Conservation (phyloP, 35 echinoderm and acorn worm species). For the Stichopus chloronotus region DNA sequence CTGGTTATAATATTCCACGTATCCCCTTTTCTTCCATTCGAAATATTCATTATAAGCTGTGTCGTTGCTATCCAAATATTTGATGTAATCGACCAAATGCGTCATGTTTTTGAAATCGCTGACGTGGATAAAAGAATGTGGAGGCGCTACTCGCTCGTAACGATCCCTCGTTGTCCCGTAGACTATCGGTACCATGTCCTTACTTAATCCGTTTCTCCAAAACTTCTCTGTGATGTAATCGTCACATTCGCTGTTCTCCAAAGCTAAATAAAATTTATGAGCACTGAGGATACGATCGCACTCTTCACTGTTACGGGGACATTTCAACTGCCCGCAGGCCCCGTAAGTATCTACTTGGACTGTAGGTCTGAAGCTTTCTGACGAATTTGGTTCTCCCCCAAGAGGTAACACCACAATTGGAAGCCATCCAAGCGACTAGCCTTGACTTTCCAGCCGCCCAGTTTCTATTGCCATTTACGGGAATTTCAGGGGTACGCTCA, state of each 20-base stretch:
- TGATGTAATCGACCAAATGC: constrained; percentile 47
- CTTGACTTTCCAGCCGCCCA: constrained; percentile 46
- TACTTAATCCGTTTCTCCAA: constrained; percentile 35
- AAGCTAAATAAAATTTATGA: constrained; percentile 39
- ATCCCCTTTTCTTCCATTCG: constrained; percentile 53
- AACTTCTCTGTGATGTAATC: constrained; percentile 82
- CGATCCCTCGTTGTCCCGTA: constrained; percentile 52
- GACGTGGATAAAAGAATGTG: constrained; percentile 73
- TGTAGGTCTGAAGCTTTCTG: constrained; percentile 14
- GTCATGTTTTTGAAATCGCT: constrained; percentile 60
- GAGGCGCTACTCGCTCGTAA: constrained; percentile 61
- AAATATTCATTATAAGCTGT: constrained; percentile 65
- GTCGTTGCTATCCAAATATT: constrained; percentile 50
- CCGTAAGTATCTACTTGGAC: constrained; percentile 69
- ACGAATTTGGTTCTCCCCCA: constrained; percentile 66
- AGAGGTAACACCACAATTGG: constrained; percentile 60
- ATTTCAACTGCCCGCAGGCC: constrained; percentile 50
- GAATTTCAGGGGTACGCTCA: not conserved
- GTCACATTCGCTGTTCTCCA: constrained; percentile 71
- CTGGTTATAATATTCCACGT: not conserved
- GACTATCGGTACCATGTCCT: constrained; percentile 63
- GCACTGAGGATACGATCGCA: constrained; percentile 3
- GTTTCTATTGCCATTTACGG: not conserved
- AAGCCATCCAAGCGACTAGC: constrained; percentile 70
- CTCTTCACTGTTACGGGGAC: not conserved